Evolutionary conservation across 2,888 invertebrate species (phyloP).

Genomic region (Cheilosia impressa): DNA sequence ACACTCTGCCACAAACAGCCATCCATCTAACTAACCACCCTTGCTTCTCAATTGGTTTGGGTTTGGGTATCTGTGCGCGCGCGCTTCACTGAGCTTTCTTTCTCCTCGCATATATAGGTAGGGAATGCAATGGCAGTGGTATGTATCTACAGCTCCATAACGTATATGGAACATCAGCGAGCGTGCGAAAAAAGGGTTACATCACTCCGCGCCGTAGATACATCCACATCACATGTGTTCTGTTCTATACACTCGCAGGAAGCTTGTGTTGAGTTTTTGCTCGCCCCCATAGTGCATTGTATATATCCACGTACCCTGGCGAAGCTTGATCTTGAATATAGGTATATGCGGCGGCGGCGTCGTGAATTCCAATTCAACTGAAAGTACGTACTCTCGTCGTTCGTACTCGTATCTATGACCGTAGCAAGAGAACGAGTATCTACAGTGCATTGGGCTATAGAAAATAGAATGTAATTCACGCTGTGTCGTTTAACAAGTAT

Average conservation of each 20-base stretch:
- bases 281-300: constrained; percentile 13
- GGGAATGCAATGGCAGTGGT: constrained; percentile 2
- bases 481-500: constrained; percentile 61
- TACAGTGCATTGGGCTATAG: constrained; percentile 28
- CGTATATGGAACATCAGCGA: constrained; percentile 41
- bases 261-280: constrained; percentile 10
- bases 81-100: constrained; percentile 54
- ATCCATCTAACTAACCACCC: constrained; percentile 44
- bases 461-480: constrained; percentile 61
- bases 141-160: constrained; percentile 26
- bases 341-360: not conserved
- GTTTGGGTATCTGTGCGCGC: constrained; percentile 58
- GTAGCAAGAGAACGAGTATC: constrained; percentile 4
- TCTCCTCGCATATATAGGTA: not conserved
- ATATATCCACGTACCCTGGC: too few species aligned
- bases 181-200: constrained; percentile 71
- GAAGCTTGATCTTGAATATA: constrained; percentile 36
- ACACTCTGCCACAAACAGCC: not conserved
- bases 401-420: constrained; percentile 27
- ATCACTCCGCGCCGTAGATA: constrained; percentile 27
- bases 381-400: not conserved
- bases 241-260: constrained; percentile 13
- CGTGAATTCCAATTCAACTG: not conserved
- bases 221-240: not conserved
- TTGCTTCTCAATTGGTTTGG: constrained; percentile 50